Conservation (phyloP, 92 coral and sea anemone genomes). For the Diadumene lineata region DNA sequence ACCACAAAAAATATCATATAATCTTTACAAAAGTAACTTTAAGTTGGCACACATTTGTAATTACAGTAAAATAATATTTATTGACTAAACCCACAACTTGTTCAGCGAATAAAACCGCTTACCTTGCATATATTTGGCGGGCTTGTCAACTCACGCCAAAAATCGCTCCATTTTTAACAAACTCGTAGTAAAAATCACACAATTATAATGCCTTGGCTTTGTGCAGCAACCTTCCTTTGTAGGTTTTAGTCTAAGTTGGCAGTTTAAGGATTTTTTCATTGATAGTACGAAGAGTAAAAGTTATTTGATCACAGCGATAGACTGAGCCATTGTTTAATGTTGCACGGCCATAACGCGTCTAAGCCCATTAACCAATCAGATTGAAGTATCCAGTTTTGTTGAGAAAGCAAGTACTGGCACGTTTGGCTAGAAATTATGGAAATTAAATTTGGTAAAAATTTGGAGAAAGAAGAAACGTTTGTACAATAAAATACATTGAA, state of each 20-base stretch:
- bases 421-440: neutral
- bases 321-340: neutral
- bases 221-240: neutral
- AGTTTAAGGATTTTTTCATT: neutral
- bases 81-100: neutral
- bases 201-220: neutral
- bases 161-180: no score
- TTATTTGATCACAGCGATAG: neutral
- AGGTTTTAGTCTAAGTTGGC: neutral
- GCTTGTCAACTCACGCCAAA: neutral
- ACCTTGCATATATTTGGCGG: constrained; percentile 28
- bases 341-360: constrained; percentile 13
- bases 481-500: neutral
- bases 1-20: neutral
- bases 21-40: neutral
- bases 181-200: no score
- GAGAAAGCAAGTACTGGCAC: constrained; percentile 24
- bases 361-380: constrained; percentile 18
- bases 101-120: neutral
- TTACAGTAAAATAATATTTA: constrained; percentile 4
- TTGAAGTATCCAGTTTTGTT: constrained; percentile 9
- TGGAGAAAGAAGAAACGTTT: neutral
- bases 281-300: neutral
- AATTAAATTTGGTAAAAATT: neutral
- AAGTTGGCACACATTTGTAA: neutral